phyloP scores from a whole-genome alignment of 64 coral and sea anemone genomes.

The Pocillopora verrucosa region DNA sequence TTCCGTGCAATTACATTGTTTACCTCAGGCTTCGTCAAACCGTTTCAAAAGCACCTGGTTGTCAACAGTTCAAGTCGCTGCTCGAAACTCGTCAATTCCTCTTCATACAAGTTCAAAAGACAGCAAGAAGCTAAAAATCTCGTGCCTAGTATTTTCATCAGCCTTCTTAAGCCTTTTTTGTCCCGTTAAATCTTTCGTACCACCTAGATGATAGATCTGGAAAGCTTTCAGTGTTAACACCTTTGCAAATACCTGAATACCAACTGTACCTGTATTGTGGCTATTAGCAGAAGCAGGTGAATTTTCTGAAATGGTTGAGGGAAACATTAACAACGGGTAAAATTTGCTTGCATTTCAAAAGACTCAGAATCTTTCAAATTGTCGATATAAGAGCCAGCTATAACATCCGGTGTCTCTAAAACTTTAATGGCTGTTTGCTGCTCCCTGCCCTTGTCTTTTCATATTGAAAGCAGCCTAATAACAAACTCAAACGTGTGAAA shows the following conservation, averaged over 20 bases:
- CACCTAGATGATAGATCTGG: constrained; percentile 56
- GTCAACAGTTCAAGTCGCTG: constrained; percentile 2
- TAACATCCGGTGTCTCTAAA: constrained; percentile 12
- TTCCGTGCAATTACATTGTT: constrained; percentile 98
- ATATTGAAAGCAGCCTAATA: constrained; percentile 12
- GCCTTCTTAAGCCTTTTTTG: constrained; percentile 71
- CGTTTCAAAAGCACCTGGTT: constrained; percentile 81
- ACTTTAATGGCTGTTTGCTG: neutral
- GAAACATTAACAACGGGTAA: neutral
- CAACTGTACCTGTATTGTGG: constrained; percentile 71
- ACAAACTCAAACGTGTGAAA: constrained; percentile 40
- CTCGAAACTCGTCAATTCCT: neutral
- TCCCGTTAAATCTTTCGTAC: constrained; percentile 51
- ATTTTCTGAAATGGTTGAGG: constrained; percentile 12
- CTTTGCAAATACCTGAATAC: constrained; percentile 84
- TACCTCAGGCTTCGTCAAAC: constrained; percentile 68
- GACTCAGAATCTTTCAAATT: neutral
- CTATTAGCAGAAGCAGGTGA: constrained; percentile 72
- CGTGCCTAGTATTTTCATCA: constrained; percentile 1
- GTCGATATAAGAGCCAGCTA: neutral
- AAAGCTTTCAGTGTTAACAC: constrained; percentile 82
- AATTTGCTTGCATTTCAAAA: constrained; percentile 1
- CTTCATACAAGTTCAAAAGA: neutral
- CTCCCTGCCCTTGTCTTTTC: neutral
- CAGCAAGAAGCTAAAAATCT: constrained; percentile 5